A percentile compares a stretch with the other conserved stretches of the same genome.
Evolutionary conservation across 2,888 invertebrate species (phyloP).

Genomic region (Himalopsyche japonica): DNA sequence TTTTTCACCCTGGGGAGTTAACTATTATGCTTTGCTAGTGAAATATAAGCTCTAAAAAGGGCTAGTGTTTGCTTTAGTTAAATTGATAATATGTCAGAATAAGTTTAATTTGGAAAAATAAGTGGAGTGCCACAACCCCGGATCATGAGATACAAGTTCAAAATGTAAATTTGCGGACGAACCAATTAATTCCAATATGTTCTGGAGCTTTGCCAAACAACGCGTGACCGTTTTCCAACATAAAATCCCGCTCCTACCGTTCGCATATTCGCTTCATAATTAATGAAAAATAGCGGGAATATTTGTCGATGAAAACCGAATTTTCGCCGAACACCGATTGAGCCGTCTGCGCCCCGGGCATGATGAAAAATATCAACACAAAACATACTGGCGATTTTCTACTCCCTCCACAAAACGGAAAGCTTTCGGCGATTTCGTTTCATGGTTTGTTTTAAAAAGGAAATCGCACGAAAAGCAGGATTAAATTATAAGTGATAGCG

Average conservation of each 20-base stretch:
- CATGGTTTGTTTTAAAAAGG: background rate
- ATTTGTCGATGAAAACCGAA: background rate
- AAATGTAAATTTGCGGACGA: background rate
- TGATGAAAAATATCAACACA: background rate
- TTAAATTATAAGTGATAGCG: background rate
- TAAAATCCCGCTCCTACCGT: background rate
- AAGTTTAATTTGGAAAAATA: background rate
- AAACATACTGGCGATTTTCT: background rate
- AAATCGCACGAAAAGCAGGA: background rate
- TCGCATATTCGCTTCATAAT: background rate
- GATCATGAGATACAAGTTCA: background rate
- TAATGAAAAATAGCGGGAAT: background rate
- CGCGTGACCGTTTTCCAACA: background rate
- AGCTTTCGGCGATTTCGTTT: background rate
- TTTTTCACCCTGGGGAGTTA: too few relatives aligned
- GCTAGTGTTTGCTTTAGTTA: background rate
- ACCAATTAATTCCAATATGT: background rate
- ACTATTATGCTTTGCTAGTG: too few relatives aligned
- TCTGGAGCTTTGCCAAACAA: background rate
- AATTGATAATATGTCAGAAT: background rate
- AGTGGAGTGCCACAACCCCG: background rate
- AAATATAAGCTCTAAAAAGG: too few relatives aligned
- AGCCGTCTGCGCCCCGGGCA: background rate
- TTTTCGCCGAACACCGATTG: background rate
- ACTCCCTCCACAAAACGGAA: background rate